Percentiles rank a stretch among this genome's conserved stretches.
Evolutionary conservation across 2,113 vertebrate genomes (phyloP).

Genomic region (Cebus imitator): DNA sequence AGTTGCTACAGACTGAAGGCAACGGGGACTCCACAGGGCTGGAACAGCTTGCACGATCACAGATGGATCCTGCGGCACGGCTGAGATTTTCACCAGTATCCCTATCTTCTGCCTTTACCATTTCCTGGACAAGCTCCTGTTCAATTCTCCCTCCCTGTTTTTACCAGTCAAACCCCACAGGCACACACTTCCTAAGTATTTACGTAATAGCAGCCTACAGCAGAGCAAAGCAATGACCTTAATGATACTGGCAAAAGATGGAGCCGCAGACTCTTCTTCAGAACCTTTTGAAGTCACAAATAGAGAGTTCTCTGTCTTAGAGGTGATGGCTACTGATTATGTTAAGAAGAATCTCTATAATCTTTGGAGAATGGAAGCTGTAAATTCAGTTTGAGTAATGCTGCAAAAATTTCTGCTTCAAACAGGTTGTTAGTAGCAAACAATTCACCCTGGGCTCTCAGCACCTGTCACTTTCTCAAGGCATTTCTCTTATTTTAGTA

Average conservation of each 20-base stretch:
- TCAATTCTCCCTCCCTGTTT: not conserved
- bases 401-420: not conserved
- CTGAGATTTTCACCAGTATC: not conserved
- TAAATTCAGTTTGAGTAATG: not conserved
- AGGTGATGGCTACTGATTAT: not conserved
- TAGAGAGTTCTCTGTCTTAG: not conserved
- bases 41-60: not conserved
- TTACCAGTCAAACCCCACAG: not conserved
- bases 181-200: not conserved
- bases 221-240: not conserved
- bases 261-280: not conserved
- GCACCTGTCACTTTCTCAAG: not conserved
- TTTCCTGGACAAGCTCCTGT: no score
- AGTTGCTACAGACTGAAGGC: no score
- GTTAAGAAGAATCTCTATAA: not conserved
- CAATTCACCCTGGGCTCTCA: not conserved
- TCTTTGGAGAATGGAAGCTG: not conserved
- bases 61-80: rapidly evolving
- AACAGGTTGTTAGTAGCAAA: not conserved
- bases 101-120: not conserved
- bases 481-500: not conserved
- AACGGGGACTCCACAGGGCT: no score
- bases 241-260: rapidly evolving
- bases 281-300: not conserved
- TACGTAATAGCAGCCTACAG: not conserved